Conservation (phyloP, 2,888 invertebrate genomes). For the Lithophane semibrunnea region DNA sequence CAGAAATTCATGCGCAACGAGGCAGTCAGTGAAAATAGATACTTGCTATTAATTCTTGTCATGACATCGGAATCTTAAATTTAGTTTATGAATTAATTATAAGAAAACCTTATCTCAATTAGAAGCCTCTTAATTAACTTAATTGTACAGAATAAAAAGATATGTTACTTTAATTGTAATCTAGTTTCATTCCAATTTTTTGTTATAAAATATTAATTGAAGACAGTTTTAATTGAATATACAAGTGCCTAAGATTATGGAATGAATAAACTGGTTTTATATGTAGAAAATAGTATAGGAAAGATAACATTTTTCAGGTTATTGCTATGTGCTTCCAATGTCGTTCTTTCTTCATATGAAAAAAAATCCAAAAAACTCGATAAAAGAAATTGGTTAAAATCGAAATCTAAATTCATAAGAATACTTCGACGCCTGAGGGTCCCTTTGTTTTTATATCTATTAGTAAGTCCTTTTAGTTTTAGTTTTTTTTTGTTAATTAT, state of each 20-base stretch:
- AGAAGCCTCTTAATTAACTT: slow-evolving; percentile 31
- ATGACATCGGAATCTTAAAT: slow-evolving; percentile 39
- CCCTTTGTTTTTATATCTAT: too few species aligned
- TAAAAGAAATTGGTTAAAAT: background rate
- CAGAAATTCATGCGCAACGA: too few species aligned
- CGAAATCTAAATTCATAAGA: too few species aligned
- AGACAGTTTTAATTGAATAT: slow-evolving; percentile 43
- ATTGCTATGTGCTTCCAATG: background rate
- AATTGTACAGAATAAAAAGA: slow-evolving; percentile 51
- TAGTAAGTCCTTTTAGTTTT: too few species aligned
- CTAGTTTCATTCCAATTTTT: slow-evolving; percentile 39
- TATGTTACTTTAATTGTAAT: slow-evolving; percentile 51
- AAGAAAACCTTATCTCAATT: slow-evolving; percentile 55
- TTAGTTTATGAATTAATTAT: slow-evolving; percentile 42
- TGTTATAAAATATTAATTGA: slow-evolving; percentile 46
- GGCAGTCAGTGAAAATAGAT: too few species aligned
- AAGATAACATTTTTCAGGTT: background rate
- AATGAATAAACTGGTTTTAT: slow-evolving; percentile 19
- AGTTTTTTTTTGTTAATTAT: too few species aligned
- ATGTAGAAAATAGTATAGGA: slow-evolving; percentile 3
- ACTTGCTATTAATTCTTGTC: slow-evolving; percentile 17
- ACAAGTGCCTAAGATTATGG: slow-evolving; percentile 9
- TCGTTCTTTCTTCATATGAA: background rate
- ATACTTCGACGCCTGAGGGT: too few species aligned
- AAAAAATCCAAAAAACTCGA: background rate